phyloP scores from a whole-genome alignment of 2,797 vertebrate genomes.

The Delichon dasypus region DNA sequence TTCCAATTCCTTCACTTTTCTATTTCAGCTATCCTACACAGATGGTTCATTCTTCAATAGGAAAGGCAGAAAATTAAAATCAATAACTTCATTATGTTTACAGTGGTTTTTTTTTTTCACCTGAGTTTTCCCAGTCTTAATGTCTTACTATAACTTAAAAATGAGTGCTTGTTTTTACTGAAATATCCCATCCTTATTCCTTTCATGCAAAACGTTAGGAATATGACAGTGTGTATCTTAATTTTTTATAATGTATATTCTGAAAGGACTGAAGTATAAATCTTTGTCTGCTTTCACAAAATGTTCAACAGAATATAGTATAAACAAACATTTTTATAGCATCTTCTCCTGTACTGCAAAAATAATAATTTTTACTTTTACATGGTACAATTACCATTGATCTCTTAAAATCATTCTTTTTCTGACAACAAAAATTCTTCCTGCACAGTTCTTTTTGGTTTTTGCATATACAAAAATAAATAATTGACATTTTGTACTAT shows the following conservation, averaged over 20 bases:
- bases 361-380: background rate
- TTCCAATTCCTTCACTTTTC: constrained; percentile 33
- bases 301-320: background rate
- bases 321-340: background rate
- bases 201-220: background rate
- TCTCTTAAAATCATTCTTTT: background rate
- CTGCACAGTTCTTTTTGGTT: background rate
- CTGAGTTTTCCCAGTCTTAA: constrained; percentile 47
- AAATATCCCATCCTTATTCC: background rate
- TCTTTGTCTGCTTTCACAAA: background rate
- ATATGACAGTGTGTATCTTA: background rate
- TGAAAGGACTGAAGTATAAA: background rate
- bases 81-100: constrained; percentile 88
- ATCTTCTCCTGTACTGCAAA: background rate
- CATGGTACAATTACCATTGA: background rate
- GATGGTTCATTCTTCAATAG: constrained; percentile 64
- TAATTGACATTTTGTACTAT: constrained; percentile 68
- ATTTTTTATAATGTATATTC: background rate
- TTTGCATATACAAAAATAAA: constrained; percentile 67
- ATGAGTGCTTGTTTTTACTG: background rate
- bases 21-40: background rate
- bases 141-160: constrained; percentile 43
- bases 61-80: constrained; percentile 85
- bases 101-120: constrained; percentile 47
- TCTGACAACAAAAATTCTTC: background rate